Conservation (phyloP, 2,888 invertebrate genomes). For the Drosophila anomelani region DNA sequence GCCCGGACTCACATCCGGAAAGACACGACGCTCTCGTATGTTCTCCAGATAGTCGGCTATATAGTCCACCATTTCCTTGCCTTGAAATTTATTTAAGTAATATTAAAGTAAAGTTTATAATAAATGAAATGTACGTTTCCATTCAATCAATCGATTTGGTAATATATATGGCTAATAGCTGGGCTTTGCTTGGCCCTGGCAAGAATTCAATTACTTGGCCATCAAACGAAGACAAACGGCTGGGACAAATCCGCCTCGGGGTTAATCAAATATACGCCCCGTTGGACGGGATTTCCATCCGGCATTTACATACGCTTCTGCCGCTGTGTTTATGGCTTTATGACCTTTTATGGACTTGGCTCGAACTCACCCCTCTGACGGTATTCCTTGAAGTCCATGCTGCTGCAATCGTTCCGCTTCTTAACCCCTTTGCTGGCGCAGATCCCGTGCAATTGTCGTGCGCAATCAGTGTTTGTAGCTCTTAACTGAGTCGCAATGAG, state of each 20-base stretch:
- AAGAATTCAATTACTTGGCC: conserved; percentile 20
- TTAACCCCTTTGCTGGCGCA: conserved; percentile 39
- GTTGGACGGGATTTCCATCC: conserved; percentile 37
- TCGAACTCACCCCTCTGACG: conserved; percentile 85
- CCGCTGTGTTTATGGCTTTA: conserved; percentile 70
- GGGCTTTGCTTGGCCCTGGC: conserved; percentile 1
- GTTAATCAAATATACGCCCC: conserved; percentile 68
- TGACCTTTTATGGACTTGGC: conserved; percentile 39
- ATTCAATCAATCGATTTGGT: not conserved
- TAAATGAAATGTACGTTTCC: not conserved
- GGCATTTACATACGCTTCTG: conserved; percentile 32
- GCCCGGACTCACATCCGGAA: conserved; percentile 97
- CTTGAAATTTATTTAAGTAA: conserved; percentile 84
- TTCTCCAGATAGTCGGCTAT: conserved; percentile 98
- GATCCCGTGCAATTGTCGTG: conserved; percentile 38
- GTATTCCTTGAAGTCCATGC: conserved; percentile 86
- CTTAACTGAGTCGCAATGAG: conserved; percentile 26
- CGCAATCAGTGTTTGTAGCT: conserved; percentile 13
- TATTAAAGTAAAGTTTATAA: not conserved
- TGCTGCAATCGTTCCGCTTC: conserved; percentile 59
- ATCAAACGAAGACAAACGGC: conserved; percentile 59
- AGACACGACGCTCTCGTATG: conserved; percentile 95
- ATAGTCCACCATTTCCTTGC: conserved; percentile 99
- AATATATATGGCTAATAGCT: not conserved
- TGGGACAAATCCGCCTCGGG: conserved; percentile 39